These are phyloP conservation scores for Phylloscopus collybita DNA, from an alignment of 2,797 vertebrate species.

Conservation along the genomic window DNA sequence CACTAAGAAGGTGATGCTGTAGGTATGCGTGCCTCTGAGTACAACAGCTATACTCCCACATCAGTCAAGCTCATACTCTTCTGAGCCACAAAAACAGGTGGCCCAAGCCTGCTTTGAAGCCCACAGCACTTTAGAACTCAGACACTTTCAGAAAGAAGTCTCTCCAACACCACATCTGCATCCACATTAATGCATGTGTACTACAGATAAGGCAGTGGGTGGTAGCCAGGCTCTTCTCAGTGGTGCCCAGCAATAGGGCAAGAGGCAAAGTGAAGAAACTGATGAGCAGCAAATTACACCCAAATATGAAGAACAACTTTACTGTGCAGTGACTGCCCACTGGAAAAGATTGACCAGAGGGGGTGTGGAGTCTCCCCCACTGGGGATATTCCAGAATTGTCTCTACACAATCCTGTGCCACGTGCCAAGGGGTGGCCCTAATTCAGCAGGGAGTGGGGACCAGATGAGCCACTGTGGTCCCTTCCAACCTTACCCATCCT, in stretches of 20 bases:
- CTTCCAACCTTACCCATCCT: too few species aligned
- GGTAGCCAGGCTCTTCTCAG: neutral
- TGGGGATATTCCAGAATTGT: neutral
- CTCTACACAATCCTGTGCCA: fast-evolving
- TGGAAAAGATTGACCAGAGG: too few species aligned
- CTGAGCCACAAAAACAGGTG: neutral
- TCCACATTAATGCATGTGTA: neutral
- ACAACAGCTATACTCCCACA: too few species aligned
- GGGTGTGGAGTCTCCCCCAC: neutral
- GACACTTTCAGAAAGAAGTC: neutral
- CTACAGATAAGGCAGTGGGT: neutral
- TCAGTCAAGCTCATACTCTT: neutral
- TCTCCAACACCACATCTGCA: neutral
- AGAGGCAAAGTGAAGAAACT: neutral
- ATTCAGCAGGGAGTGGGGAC: neutral
- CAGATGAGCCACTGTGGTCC: too few species aligned
- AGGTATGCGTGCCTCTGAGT: fast-evolving
- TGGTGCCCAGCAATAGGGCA: neutral
- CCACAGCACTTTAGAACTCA: neutral
- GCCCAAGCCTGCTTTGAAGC: neutral
- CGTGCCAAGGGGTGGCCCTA: neutral
- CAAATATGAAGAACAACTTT: fast-evolving
- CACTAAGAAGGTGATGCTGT: neutral
- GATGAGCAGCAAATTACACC: neutral
- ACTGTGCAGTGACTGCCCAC: too few species aligned